Conservation (phyloP, 2,113 vertebrate species). For the Ceyx cyanopectus region DNA sequence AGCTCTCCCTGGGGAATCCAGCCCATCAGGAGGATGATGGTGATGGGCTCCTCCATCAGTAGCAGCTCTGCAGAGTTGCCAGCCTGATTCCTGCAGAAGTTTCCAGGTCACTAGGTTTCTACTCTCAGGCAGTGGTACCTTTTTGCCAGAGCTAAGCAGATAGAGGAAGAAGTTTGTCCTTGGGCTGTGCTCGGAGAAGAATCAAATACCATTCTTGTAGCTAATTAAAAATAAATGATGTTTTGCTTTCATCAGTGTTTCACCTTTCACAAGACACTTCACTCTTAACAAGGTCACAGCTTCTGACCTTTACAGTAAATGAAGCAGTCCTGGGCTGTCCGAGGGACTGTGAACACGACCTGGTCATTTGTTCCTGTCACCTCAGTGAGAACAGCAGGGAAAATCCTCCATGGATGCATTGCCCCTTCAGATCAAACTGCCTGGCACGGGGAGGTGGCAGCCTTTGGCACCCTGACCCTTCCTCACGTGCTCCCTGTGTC, state of each 20-base stretch:
- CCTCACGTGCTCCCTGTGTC: background rate
- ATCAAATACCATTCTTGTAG: background rate
- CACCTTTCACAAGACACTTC: slow-evolving; percentile 7
- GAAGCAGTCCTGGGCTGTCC: background rate
- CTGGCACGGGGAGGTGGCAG: background rate
- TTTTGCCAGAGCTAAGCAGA: background rate
- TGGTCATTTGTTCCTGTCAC: background rate
- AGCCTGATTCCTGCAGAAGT: background rate
- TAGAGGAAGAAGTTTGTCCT: background rate
- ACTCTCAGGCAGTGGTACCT: background rate
- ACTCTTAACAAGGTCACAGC: slow-evolving; percentile 14
- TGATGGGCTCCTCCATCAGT: background rate
- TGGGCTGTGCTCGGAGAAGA: background rate
- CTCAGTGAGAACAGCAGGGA: background rate
- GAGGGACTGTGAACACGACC: background rate
- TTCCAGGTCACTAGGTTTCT: background rate
- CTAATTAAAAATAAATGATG: slow-evolving; percentile 52
- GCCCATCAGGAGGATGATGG: background rate
- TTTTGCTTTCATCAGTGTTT: slow-evolving; percentile 32
- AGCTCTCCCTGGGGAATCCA: background rate
- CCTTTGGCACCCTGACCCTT: background rate
- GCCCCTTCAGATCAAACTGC: background rate
- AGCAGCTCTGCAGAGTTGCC: background rate
- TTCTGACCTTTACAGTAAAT: slow-evolving; percentile 5
- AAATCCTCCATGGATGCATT: background rate